Evolutionary conservation across 1,140 invertebrate species (phyloP), one percentile per base, ranked within the genome.

Genomic region (Pomacea maculata): DNA sequence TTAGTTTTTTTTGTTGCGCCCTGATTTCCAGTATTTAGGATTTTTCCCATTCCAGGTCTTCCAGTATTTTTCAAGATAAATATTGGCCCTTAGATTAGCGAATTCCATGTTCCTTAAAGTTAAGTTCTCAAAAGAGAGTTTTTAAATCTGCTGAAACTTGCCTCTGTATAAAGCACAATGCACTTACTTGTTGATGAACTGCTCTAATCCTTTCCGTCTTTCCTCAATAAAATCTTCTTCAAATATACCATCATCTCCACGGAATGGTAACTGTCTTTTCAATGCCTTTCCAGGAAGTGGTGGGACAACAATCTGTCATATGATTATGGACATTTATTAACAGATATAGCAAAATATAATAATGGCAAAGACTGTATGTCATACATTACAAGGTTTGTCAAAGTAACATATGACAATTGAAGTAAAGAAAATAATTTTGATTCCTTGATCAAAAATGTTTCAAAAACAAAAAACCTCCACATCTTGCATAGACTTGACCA

Each of bases 181-280:
- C 25, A 84, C 88, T 85, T 85, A 91, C 96, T 99, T 99, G 92
- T 99, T 99, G 85, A 99, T 96, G 92, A 99, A 99, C 87, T 95
- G 93, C 94, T 99, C 99, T 83, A 99, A 93, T 82, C 97, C 97
- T 95, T 99, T 99, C 91, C 98, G 95, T 87, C 99, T 94, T 86
- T 99, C 97, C 92, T 99, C 99, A 89, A 99, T 99, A 92, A 99
- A 99, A 88, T 98, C 97, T 91, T 99, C 98, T 92, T 99, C 99
- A 93, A 98, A 99, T 88, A 99, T 98, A 75, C 99, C 98, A 94
- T 99, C 98, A 91, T 99, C 98, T 15, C 95, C 95, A 88, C 98
- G 93, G 92, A 99, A 99, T 70, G 99, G 98, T 91, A 99, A 94
- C 91, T 99, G 98, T 91, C 97, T 93, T 92, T 99, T 99, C 94